Conservation (phyloP, 2,888 invertebrate species). For the Nudaria mundana region DNA sequence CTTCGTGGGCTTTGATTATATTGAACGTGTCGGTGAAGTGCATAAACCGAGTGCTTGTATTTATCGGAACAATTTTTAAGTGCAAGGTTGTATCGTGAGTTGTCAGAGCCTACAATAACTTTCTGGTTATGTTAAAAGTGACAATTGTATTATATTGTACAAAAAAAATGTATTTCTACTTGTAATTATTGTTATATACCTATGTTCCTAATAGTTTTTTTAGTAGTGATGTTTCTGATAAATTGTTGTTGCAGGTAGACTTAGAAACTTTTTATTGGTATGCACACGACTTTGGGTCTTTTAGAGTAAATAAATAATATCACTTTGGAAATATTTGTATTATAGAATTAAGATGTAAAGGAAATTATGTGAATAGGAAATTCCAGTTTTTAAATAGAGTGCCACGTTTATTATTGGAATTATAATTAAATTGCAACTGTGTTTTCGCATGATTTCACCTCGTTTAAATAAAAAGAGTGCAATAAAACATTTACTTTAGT, state of each 20-base stretch:
- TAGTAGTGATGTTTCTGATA: constrained; percentile 60
- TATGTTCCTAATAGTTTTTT: constrained; percentile 76
- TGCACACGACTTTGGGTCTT: constrained; percentile 29
- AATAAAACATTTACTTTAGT: constrained; percentile 62
- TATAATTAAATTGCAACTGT: constrained; percentile 1
- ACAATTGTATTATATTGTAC: constrained; percentile 62
- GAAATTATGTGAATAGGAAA: not conserved
- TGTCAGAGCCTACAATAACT: constrained; percentile 13
- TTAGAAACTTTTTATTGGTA: constrained; percentile 33
- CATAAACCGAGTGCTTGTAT: constrained; percentile 33
- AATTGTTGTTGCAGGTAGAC: constrained; percentile 50
- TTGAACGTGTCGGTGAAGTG: constrained; percentile 41
- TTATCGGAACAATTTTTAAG: constrained; percentile 27
- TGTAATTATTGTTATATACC: constrained; percentile 74
- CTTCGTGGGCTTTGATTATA: constrained; percentile 37
- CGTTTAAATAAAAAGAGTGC: constrained; percentile 59
- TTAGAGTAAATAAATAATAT: constrained; percentile 6
- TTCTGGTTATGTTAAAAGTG: constrained; percentile 24
- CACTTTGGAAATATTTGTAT: constrained; percentile 2
- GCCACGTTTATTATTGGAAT: constrained; percentile 1
- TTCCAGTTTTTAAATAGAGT: not conserved
- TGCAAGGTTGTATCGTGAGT: constrained; percentile 13
- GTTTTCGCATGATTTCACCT: constrained; percentile 22
- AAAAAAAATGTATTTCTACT: constrained; percentile 55
- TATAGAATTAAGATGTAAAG: not conserved